Evolutionary conservation across 2,797 vertebrate species (phyloP).

Genomic region (Bucorvus abyssinicus): DNA sequence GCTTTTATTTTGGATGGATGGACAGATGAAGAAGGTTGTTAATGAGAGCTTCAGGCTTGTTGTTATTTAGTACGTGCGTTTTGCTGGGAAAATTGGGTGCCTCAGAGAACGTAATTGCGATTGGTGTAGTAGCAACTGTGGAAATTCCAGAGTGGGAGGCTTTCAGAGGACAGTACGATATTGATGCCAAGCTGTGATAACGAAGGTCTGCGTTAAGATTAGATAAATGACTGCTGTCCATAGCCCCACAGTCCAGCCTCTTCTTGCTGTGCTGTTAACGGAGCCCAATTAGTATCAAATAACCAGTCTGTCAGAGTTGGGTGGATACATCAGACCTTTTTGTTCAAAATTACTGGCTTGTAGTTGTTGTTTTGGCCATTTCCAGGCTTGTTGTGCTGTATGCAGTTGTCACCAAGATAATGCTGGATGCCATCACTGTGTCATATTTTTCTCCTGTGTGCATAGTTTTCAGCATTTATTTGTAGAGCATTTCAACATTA

Average conservation of each 20-base stretch:
- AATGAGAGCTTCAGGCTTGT: not conserved
- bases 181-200: slow-evolving; percentile 1
- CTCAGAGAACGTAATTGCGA: not conserved
- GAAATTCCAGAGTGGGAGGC: not conserved
- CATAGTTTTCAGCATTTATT: not conserved
- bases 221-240: not conserved
- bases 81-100: slow-evolving; percentile 14
- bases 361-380: not conserved
- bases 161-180: not conserved
- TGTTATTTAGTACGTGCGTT: slow-evolving; percentile 1
- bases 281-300: slow-evolving; percentile 29
- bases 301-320: not conserved
- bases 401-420: not conserved
- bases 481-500: not conserved
- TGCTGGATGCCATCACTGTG: not conserved
- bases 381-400: not conserved
- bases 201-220: not conserved
- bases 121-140: not conserved
- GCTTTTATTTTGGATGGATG: not conserved
- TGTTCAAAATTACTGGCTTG: slow-evolving; percentile 3
- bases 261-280: not conserved
- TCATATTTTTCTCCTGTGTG: not conserved
- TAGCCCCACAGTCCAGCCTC: not conserved
- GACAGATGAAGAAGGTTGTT: not conserved
- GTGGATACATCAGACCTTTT: not conserved